Base-by-base conservation (phyloP, 92 coral and sea anemone genomes). In the Palythoa caribaeorum region DNA sequence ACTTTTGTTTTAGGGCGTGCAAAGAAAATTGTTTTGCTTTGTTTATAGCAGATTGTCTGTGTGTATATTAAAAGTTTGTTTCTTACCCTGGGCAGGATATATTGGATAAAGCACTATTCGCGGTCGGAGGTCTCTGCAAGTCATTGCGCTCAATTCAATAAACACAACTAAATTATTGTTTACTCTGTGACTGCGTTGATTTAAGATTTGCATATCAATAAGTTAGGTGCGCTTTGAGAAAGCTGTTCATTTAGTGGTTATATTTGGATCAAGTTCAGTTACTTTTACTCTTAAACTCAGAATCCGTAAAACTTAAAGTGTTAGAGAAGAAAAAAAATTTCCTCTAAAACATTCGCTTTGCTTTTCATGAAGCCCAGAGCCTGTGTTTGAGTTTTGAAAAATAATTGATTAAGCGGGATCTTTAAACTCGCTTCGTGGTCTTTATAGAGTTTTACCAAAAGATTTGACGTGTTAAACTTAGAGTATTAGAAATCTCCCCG, bases 171-270 rank as follows among this genome's bases (percentile, higher is more conserved):
- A 81, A 15, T 15, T 6, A 21, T 21, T 81, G 76, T 81, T 81
- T 65, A 51, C 86, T 17, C 20, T 38, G 73, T 40, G 44, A 40
- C 76, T 47, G 86, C 57, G 48, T 44, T 65, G 66, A 38, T 5
- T 21, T 3, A 48, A 44, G 86, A 81, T 81, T 81, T 39, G 86
- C 86, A 81, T 68, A 68, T 66, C 75, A 81, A 68, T 81, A 38
- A 60, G 72, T 4, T 38, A 15, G 2, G 35, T 19, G 17, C 84
- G 20, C 72, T 47, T 60, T 79, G 15, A 79, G 40, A 63, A 20
- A 35, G 83, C 48, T 75, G 59, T 38, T 15, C 59, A 50, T 53
- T 51, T 50, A 37, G 9, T 7, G 35, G 38, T 50, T 39, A 16
- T 15, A 73, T 39, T 28, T 14, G 51, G 20, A 73, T 39, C 48